Evolutionary conservation across 2,113 vertebrate species (phyloP).

Genomic region (Boulengeromyrus knoepffleri): DNA sequence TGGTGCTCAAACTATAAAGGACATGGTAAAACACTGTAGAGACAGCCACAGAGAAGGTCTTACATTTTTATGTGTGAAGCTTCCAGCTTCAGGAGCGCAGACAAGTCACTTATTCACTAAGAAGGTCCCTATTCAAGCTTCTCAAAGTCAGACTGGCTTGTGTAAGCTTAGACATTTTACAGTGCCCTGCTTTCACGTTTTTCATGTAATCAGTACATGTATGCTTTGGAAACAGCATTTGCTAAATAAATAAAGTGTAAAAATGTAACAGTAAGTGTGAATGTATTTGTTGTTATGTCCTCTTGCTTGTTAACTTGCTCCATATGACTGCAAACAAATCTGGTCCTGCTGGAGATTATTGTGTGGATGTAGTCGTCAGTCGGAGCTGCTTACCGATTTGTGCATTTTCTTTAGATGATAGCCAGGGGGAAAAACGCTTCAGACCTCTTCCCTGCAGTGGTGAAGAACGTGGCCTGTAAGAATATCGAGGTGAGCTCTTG

Average conservation of each 20-base stretch:
- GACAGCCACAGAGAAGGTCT: not conserved
- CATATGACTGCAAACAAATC: not conserved
- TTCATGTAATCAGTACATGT: not conserved
- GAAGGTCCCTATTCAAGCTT: not conserved
- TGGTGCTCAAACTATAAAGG: slow-evolving; percentile 12
- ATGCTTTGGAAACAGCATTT: not conserved
- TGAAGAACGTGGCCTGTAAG: slow-evolving; percentile 97
- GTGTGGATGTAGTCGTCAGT: not conserved
- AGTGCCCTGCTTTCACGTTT: not conserved
- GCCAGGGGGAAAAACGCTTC: slow-evolving; percentile 94
- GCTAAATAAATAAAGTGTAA: not conserved
- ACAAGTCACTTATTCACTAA: not conserved
- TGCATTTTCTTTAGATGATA: slow-evolving; percentile 74
- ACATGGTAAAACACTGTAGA: not conserved
- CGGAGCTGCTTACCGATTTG: not conserved
- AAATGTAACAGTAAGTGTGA: not conserved
- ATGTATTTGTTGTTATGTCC: not conserved
- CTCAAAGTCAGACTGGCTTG: not conserved
- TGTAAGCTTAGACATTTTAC: not conserved
- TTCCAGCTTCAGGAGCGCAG: not conserved
- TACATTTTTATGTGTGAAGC: not conserved
- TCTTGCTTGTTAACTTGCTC: not conserved
- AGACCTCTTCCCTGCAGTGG: slow-evolving; percentile 92
- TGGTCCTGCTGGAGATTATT: not conserved
- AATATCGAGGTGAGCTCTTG: slow-evolving; percentile 84